Evolutionary conservation across 2,113 vertebrate genomes (phyloP), one percentile per base, ranked within the genome.

Genomic region (Otis tarda): DNA sequence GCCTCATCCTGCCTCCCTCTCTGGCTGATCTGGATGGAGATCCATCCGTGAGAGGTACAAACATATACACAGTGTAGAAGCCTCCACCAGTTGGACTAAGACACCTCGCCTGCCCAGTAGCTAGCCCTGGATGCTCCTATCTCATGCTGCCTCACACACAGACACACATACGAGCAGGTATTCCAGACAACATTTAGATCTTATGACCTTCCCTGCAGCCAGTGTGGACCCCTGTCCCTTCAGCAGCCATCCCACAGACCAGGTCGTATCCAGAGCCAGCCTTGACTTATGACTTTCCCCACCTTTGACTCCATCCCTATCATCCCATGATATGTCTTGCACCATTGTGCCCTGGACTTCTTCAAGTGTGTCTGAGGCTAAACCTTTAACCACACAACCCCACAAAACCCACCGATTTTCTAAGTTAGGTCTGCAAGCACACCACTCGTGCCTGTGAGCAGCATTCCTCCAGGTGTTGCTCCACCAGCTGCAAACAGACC

Each of bases 331-430:
- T 10, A 14, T 1, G 1, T 24, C 18, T 69, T 50, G 11, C 59
- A 8, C 7, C 0, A 0, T 9, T 28, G 25, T 68, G 33, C 39
- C 20, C 68, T 75, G 41, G 6, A 2, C 3, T 14, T 45, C 12
- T 65, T 47, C 33, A 64, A 1, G 2, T 3, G 10, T 9, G 1
- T 27, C 33, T 14, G 27, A 12, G 47, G 21, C 43, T 47, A 20
- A 78, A 23, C 22, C 10, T 89, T 61, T 61, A 35, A 30, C 18
- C 31, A 47, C 25, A 68, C 21, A 59, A 7, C 21, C 0, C 2
- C 12, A 37, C 6, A 56, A 78, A 81, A 9, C 6, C 6, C 35
- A 35, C 7, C 2, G 3, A 8, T 35, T 69, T 56, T 56, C n/a
- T 28, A 24, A 10, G 35, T 22, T n/a, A n/a, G 37, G 6, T 43